Conservation (phyloP, 2,888 invertebrate genomes). For the Ethmia dodecea region DNA sequence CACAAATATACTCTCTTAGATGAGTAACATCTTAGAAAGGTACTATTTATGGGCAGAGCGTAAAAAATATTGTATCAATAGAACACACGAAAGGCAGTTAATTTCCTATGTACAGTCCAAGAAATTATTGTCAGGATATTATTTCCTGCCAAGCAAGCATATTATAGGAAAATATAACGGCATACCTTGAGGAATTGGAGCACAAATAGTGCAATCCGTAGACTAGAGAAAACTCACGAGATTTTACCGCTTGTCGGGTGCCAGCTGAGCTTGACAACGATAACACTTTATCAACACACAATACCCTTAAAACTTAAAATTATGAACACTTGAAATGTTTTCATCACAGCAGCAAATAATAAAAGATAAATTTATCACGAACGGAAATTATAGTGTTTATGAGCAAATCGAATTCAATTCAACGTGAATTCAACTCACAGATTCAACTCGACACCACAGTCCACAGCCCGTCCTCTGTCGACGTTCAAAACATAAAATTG, state of each 20-base stretch:
- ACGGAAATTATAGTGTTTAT: too few relatives aligned
- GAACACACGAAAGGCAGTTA: background rate
- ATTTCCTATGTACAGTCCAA: too few relatives aligned
- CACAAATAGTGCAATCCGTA: constrained; percentile 63
- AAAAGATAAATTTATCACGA: too few relatives aligned
- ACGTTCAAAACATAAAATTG: constrained; percentile 35
- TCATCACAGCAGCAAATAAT: background rate
- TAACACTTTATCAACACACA: constrained; percentile 39
- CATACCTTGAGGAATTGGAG: constrained; percentile 72
- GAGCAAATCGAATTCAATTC: too few relatives aligned
- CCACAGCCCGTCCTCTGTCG: constrained; percentile 21
- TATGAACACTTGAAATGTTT: constrained; percentile 9
- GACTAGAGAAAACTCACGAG: constrained; percentile 58
- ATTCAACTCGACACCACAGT: constrained; percentile 22
- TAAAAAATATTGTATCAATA: too few relatives aligned
- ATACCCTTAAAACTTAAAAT: background rate
- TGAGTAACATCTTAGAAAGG: too few relatives aligned
- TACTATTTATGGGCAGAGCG: too few relatives aligned
- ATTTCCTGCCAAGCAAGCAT: constrained; percentile 3
- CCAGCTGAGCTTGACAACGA: constrained; percentile 74
- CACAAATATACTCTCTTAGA: constrained; percentile 19
- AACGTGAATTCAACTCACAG: too few relatives aligned
- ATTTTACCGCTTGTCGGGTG: constrained; percentile 69
- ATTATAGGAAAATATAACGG: constrained; percentile 48
- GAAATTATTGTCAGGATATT: background rate